Conservation (phyloP, 2,113 vertebrate species). For the Emydocephalus ijimae region DNA sequence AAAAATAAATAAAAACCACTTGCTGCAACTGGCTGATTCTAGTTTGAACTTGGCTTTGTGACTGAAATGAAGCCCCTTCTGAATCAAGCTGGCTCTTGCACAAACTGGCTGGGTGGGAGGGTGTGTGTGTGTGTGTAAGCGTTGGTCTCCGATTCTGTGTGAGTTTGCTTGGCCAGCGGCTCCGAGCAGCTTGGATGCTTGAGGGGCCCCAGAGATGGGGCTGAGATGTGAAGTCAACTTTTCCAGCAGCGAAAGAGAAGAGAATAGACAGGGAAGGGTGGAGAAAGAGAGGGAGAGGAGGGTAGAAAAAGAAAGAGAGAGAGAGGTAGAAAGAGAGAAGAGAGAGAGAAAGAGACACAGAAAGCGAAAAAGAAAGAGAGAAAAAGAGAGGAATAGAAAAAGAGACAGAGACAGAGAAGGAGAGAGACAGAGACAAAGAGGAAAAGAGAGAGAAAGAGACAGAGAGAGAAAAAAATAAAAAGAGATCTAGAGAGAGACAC, state of each 20-base stretch:
- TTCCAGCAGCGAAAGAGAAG: slow-evolving; percentile 5
- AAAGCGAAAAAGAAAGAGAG: neutral
- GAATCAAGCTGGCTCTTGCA: neutral
- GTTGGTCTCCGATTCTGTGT: neutral
- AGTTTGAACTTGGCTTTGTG: neutral
- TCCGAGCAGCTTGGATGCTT: neutral
- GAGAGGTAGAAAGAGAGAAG: no score
- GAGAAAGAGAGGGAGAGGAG: no score
- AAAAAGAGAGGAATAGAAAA: accelerated
- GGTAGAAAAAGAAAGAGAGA: neutral
- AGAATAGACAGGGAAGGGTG: neutral
- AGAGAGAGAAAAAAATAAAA: no score
- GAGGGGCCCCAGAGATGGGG: slow-evolving; percentile 1
- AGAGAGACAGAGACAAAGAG: neutral
- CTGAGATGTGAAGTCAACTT: slow-evolving; percentile 13
- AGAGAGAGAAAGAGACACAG: no score
- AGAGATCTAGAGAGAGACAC: accelerated
- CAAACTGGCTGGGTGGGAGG: neutral
- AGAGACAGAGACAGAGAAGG: accelerated
- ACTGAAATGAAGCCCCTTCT: neutral
- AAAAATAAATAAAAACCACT: neutral
- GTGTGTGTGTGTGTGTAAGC: neutral
- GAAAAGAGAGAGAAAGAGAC: neutral
- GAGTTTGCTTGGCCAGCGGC: neutral
- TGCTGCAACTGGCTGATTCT: neutral